These are phyloP conservation scores for Coptodon bakossiorum DNA, from an alignment of 2,113 vertebrate species.

Conservation along the genomic window DNA sequence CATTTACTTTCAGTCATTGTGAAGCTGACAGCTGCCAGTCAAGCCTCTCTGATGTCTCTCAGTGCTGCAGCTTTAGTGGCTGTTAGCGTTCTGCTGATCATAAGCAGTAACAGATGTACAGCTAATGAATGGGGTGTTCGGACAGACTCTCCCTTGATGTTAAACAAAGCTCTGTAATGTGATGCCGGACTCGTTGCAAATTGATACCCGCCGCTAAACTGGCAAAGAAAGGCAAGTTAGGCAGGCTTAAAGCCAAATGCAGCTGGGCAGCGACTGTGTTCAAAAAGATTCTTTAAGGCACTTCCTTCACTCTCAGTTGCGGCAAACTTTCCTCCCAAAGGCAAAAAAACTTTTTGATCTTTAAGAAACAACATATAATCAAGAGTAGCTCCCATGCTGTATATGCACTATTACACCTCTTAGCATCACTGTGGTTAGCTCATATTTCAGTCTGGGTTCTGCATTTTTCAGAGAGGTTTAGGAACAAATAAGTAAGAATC, in stretches of 20 bases:
- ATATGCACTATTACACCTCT: background rate
- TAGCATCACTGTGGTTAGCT: background rate
- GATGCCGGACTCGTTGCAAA: background rate
- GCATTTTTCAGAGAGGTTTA: background rate
- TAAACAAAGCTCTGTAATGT: background rate
- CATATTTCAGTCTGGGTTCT: background rate
- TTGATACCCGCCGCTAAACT: background rate
- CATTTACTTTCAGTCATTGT: background rate
- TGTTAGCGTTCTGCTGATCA: background rate
- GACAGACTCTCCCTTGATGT: background rate
- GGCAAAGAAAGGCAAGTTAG: background rate
- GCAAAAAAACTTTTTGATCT: background rate
- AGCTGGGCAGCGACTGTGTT: background rate
- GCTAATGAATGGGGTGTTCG: conserved; percentile 5
- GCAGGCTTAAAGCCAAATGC: background rate
- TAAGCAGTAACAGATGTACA: conserved; percentile 17
- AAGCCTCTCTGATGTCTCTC: background rate
- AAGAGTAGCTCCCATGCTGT: background rate
- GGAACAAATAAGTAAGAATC: background rate
- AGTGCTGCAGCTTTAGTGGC: background rate
- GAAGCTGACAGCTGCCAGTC: conserved; percentile 17
- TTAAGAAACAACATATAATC: background rate
- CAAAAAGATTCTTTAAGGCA: background rate
- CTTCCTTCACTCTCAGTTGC: background rate
- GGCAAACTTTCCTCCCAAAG: background rate